phyloP scores from a whole-genome alignment of 2,113 vertebrate genomes.

The Anas platyrhynchos region DNA sequence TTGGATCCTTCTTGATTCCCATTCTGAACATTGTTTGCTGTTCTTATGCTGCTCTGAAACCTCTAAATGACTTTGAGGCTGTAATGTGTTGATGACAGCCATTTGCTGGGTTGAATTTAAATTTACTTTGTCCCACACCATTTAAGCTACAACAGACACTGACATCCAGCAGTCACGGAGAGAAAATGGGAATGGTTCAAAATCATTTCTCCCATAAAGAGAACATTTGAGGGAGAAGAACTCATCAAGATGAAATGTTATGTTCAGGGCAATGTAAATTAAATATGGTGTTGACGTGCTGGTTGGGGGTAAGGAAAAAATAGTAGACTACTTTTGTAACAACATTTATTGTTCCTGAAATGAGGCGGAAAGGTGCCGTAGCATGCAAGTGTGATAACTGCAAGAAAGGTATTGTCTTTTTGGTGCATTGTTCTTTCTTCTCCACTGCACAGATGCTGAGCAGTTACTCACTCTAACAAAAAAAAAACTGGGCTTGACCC shows the following conservation, averaged over 20 bases:
- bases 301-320: neutral
- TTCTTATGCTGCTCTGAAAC: neutral
- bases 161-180: neutral
- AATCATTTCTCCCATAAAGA: conserved; percentile 24
- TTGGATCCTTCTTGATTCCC: neutral
- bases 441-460: neutral
- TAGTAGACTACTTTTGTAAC: neutral
- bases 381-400: neutral
- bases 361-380: neutral
- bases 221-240: neutral
- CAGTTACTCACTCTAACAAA: neutral
- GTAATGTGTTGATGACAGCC: neutral
- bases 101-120: conserved; percentile 46
- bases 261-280: neutral
- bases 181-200: neutral
- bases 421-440: neutral
- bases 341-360: neutral
- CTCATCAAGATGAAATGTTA: neutral
- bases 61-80: conserved; percentile 21
- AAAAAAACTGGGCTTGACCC: neutral
- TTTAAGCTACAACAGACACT: conserved; percentile 28
- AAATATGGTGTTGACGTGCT: neutral
- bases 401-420: neutral
- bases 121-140: conserved; percentile 39
- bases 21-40: neutral